phyloP scores from a whole-genome alignment of 2,888 invertebrate genomes.

The Trichogramma evanescens region DNA sequence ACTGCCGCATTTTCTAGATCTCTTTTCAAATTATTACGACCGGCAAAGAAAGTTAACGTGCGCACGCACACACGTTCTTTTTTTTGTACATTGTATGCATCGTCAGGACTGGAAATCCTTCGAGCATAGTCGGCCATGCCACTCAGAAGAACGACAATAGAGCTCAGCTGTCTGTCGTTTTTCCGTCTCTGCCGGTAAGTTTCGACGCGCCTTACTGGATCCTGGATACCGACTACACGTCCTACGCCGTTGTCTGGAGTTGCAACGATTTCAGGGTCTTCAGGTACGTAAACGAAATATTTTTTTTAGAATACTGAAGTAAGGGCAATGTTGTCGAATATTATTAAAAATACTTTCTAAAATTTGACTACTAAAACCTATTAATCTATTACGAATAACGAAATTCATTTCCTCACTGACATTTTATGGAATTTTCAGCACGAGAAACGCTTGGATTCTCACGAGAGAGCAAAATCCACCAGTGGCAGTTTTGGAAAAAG shows the following conservation, averaged over 20 bases:
- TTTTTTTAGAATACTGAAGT: neutral
- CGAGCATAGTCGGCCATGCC: slow-evolving; percentile 56
- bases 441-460: slow-evolving; percentile 56
- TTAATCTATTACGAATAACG: neutral
- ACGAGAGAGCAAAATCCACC: slow-evolving; percentile 57
- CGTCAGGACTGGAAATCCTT: slow-evolving; percentile 52
- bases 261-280: slow-evolving; percentile 54
- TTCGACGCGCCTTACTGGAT: slow-evolving; percentile 58
- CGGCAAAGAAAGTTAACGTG: neutral
- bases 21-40: neutral
- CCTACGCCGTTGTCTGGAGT: slow-evolving; percentile 58
- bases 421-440: slow-evolving; percentile 22
- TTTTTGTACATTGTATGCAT: neutral
- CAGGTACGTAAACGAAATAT: slow-evolving; percentile 37
- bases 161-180: slow-evolving; percentile 57
- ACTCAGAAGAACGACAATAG: slow-evolving; percentile 51
- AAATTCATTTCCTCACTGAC: neutral
- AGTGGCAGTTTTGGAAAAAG: slow-evolving; percentile 53
- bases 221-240: slow-evolving; percentile 58
- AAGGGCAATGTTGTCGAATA: neutral
- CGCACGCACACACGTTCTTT: neutral
- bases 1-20: neutral
- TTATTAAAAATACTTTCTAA: slow-evolving; percentile 1
- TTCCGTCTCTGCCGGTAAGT: slow-evolving; percentile 57
- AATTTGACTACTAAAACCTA: neutral